phyloP scores from a whole-genome alignment of 1,140 invertebrate species.

The Batillaria attramentaria region DNA sequence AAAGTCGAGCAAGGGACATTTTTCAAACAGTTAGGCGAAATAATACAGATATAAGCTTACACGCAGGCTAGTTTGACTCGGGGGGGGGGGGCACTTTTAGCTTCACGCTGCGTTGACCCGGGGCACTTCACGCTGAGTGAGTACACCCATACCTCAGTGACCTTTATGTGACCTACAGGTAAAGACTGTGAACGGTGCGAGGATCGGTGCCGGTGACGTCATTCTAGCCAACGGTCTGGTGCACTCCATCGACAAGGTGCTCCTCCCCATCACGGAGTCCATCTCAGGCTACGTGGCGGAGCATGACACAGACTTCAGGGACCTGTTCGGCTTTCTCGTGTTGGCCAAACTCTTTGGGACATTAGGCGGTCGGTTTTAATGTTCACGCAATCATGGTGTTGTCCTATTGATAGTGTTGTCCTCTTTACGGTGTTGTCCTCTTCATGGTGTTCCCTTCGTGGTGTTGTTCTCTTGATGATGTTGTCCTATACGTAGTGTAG shows the following conservation, averaged over 20 bases:
- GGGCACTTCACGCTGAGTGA: too few relatives aligned
- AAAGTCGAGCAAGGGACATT: too few relatives aligned
- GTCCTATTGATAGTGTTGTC: not conserved
- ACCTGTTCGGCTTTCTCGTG: conserved; percentile 19
- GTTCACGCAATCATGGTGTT: not conserved
- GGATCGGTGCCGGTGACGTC: not conserved
- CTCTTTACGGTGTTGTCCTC: too few relatives aligned
- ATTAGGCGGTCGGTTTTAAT: not conserved
- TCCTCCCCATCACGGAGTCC: not conserved
- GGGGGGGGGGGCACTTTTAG: too few relatives aligned
- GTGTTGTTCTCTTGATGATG: not conserved
- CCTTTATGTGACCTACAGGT: too few relatives aligned
- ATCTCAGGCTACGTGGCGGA: conserved; percentile 16
- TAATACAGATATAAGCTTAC: too few relatives aligned
- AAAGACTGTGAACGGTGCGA: conserved; percentile 21
- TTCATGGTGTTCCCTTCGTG: not conserved
- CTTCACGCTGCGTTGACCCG: too few relatives aligned
- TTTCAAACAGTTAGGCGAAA: too few relatives aligned
- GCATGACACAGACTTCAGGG: conserved; percentile 5
- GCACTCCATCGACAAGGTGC: conserved; percentile 22
- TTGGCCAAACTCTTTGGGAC: conserved; percentile 10
- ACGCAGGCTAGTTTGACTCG: too few relatives aligned
- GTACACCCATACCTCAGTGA: too few relatives aligned
- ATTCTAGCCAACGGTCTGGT: conserved; percentile 27
- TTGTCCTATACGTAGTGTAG: not conserved